Conservation (phyloP, 2,888 invertebrate genomes). For the Drosophila meridiana region DNA sequence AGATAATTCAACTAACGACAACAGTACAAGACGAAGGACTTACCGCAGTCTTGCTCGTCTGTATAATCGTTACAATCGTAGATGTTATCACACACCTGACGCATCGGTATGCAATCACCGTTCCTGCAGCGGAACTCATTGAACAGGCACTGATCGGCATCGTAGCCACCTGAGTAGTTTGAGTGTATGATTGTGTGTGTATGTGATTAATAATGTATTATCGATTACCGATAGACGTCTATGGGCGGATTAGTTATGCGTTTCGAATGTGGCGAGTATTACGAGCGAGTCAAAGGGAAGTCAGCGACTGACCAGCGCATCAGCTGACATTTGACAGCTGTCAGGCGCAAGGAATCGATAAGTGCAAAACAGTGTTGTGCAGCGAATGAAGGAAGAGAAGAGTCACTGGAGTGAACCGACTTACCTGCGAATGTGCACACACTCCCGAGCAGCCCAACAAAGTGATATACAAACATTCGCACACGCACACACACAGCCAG, state of each 20-base stretch:
- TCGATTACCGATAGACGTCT: constrained; percentile 28
- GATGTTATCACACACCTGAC: constrained; percentile 88
- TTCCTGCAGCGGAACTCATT: constrained; percentile 89
- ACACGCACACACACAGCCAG: constrained; percentile 28
- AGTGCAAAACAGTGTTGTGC: constrained; percentile 38
- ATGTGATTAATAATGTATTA: constrained; percentile 20
- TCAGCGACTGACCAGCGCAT: neutral
- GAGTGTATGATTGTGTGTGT: constrained; percentile 21
- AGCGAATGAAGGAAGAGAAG: neutral
- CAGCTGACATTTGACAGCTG: constrained; percentile 15
- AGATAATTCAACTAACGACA: constrained; percentile 25
- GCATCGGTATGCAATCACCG: constrained; percentile 87
- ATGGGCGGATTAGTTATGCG: constrained; percentile 10
- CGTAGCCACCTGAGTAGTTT: constrained; percentile 66
- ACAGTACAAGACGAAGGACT: constrained; percentile 84
- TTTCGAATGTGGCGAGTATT: constrained; percentile 3
- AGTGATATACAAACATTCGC: constrained; percentile 2
- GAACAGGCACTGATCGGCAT: constrained; percentile 83
- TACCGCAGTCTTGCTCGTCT: constrained; percentile 92
- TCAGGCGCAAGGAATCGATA: constrained; percentile 2
- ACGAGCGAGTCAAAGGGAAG: neutral
- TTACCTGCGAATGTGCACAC: constrained; percentile 34
- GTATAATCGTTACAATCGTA: constrained; percentile 91
- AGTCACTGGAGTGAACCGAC: constrained; percentile 10
- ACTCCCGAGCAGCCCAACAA: constrained; percentile 4